A percentile compares a stretch with the other conserved stretches of the same genome.
Conservation (phyloP, 2,797 vertebrate species). For the Glossophaga mutica region DNA sequence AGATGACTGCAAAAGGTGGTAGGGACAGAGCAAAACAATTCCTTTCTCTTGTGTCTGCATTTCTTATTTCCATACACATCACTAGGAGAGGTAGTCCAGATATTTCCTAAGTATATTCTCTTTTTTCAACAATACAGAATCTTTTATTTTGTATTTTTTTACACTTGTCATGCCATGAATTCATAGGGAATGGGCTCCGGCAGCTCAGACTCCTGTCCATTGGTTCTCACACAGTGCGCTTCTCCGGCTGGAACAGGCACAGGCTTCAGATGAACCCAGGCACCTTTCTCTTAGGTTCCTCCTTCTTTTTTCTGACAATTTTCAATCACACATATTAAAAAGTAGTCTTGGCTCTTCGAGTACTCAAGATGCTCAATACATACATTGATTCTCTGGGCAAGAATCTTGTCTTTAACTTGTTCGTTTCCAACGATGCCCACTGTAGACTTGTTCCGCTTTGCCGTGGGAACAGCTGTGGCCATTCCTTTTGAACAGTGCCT, state of each 20-base stretch:
- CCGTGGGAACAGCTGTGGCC: not conserved
- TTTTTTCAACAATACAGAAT: not conserved
- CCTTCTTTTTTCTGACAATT: not conserved
- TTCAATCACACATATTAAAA: not conserved
- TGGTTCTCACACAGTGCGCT: not conserved
- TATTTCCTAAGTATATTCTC: not conserved
- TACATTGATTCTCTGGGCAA: not conserved
- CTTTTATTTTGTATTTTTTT: not conserved
- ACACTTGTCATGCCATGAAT: not conserved
- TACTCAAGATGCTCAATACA: not conserved
- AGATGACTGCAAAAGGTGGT: not conserved
- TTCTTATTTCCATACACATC: not conserved
- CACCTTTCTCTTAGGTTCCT: not conserved
- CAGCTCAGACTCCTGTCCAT: not conserved
- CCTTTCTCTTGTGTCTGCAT: not conserved
- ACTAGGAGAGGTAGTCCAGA: not conserved
- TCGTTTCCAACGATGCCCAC: not conserved
- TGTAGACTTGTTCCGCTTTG: not conserved
- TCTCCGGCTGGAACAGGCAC: not conserved
- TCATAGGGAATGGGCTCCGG: not conserved
- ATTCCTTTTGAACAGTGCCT: not conserved
- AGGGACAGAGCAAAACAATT: not conserved
- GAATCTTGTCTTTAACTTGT: not conserved
- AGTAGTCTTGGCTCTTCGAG: not conserved
- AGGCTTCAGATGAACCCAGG: not conserved